A percentile compares a stretch with the other conserved stretches of the same genome.
Conservation (phyloP, 2,888 invertebrate genomes). For the Phalangium opilio region DNA sequence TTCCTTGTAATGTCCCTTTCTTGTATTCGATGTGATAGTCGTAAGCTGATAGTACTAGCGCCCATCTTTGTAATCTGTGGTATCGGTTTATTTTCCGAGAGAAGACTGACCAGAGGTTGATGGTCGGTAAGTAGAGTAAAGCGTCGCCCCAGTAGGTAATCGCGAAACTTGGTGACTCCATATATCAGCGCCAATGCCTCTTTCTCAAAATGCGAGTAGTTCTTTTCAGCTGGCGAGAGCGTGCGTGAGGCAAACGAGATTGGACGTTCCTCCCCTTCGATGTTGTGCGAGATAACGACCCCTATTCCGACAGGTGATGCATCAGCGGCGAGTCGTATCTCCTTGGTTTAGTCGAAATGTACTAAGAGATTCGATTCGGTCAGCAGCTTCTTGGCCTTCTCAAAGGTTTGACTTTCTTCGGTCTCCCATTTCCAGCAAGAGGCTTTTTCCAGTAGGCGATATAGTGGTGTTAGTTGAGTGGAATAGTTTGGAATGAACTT, state of each 20-base stretch:
- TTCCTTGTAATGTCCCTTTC: constrained; percentile 23
- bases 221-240: constrained; percentile 17
- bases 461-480: too few relatives aligned
- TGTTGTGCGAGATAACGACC: too few relatives aligned
- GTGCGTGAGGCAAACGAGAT: constrained; percentile 21
- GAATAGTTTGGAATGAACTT: too few relatives aligned
- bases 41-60: constrained; percentile 25
- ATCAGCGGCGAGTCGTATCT: too few relatives aligned
- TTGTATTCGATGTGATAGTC: constrained; percentile 26
- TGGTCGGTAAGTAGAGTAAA: constrained; percentile 32
- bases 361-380: too few relatives aligned
- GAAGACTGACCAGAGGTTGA: constrained; percentile 26
- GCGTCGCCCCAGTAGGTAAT: constrained; percentile 28
- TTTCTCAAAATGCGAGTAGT: constrained; percentile 20
- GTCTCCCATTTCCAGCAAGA: too few relatives aligned
- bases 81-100: constrained; percentile 8
- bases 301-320: too few relatives aligned
- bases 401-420: too few relatives aligned
- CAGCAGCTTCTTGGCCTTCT: too few relatives aligned
- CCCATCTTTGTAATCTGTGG: constrained; percentile 25
- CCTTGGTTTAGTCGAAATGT: too few relatives aligned
- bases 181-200: constrained; percentile 30
- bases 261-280: constrained; percentile 30
- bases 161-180: constrained; percentile 30
- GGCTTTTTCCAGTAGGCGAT: too few relatives aligned